phyloP scores from a whole-genome alignment of 1,140 invertebrate genomes.

The Holotrichia oblita region DNA sequence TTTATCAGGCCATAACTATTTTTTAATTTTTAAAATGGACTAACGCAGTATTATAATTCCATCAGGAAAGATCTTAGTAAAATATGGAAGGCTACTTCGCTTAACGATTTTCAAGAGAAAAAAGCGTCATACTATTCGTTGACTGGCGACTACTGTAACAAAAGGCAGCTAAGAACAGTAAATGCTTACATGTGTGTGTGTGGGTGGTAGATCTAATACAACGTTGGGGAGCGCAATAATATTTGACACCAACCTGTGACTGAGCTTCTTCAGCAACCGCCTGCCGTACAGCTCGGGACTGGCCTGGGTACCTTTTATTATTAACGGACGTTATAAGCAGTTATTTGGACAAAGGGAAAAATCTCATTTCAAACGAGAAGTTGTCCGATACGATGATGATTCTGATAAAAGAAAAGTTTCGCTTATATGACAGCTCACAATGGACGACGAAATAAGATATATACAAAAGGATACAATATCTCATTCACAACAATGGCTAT shows the following conservation, averaged over 20 bases:
- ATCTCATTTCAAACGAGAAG: conserved; percentile 51
- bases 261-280: conserved; percentile 48
- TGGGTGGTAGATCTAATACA: not conserved
- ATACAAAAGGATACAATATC: conserved; percentile 34
- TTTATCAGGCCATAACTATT: too few species aligned
- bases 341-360: conserved; percentile 51
- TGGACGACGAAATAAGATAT: conserved; percentile 41
- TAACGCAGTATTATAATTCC: too few species aligned
- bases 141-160: not conserved
- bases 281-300: not conserved
- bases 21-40: too few species aligned
- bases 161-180: not conserved
- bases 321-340: conserved; percentile 50
- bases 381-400: conserved; percentile 42
- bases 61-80: too few species aligned
- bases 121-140: not conserved
- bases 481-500: conserved; percentile 24
- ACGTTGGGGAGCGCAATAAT: conserved; percentile 47
- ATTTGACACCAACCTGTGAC: conserved; percentile 48
- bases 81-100: too few species aligned
- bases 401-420: conserved; percentile 46
- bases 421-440: conserved; percentile 43
- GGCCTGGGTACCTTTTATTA: conserved; percentile 48
- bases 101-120: not conserved
- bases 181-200: not conserved